phyloP scores from a whole-genome alignment of 92 coral and sea anemone species.

The Epizoanthus fatuus region DNA sequence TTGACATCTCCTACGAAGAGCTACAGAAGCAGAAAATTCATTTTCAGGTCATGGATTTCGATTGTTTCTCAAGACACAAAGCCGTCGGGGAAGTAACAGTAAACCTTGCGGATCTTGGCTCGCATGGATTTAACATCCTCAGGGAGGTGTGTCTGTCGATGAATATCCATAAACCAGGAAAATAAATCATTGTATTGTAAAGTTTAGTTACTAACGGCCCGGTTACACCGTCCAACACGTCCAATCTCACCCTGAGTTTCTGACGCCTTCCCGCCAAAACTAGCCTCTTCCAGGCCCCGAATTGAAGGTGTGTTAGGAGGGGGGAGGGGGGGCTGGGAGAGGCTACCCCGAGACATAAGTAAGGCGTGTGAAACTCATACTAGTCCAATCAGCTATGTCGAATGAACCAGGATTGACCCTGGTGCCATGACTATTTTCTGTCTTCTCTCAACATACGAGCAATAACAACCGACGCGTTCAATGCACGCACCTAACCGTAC shows the following conservation, averaged over 20 bases:
- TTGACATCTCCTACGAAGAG: slow-evolving; percentile 88
- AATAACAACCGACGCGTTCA: no score
- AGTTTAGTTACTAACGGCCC: background rate
- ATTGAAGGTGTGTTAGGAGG: no score
- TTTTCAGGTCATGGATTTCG: slow-evolving; percentile 87
- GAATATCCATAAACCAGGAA: slow-evolving; percentile 77
- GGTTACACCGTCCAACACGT: background rate
- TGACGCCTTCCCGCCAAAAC: background rate
- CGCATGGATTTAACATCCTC: slow-evolving; percentile 88
- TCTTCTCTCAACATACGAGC: no score
- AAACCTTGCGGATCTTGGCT: slow-evolving; percentile 85
- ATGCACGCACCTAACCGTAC: no score
- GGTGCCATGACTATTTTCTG: no score
- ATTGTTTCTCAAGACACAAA: slow-evolving; percentile 88
- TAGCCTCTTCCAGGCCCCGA: no score
- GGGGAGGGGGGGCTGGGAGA: no score
- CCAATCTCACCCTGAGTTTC: background rate
- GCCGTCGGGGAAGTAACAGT: slow-evolving; percentile 88
- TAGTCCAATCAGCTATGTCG: no score
- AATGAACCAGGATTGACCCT: no score
- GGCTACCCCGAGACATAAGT: no score
- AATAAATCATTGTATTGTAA: background rate
- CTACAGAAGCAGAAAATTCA: slow-evolving; percentile 85
- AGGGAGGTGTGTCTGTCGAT: slow-evolving; percentile 93
- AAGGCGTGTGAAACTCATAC: no score